Evolutionary conservation across 2,113 vertebrate species (phyloP), one percentile per base, ranked within the genome.

Genomic region (Monopterus albus): DNA sequence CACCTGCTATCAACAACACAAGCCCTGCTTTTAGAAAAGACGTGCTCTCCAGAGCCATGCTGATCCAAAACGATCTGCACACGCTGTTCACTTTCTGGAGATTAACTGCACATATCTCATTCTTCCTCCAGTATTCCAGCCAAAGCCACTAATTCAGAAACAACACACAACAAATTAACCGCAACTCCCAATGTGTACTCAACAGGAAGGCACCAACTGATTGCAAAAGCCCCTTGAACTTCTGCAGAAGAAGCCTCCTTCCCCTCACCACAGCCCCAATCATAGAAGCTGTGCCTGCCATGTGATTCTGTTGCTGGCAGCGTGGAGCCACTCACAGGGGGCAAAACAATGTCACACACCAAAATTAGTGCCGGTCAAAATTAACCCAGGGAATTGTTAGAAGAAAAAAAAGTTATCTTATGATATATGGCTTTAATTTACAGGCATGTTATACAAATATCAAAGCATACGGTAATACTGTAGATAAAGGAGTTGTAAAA

Each of bases 1-100:
- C 29, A 91, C 90, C 89, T 68, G 82, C 63, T 21, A 86, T 21
- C 39, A 82, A 23, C 72, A 90, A 33, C 78, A 87, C 28, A 15
- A 89, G 62, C 28, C 70, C 78, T 5, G 73, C 80, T 64, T 15
- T 78, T n/a, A 86, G 69, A 36, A 87, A 39, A 4, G 52, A 46
- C 10, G 17, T 5, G 7, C 50, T 56, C 53, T 61, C 63, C 74
- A 2, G 23, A 64, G 66, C 79, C 89, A 91, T 90, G 50, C 20
- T 49, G 42, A 33, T 21, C 43, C 61, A 29, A 31, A 23, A 20
- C 21, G 18, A 29, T 38, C 45, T 15, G 14, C 45, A 3, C 33
- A 1, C 50, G 8, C 55, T 15, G 43, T 53, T 61, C 59, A 59
- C 64, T 52, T 50, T 39, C 60, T 35, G 53, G 23, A 59, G 47